Evolutionary conservation across 2,888 invertebrate species (phyloP).

Genomic region (Ptycholaimellus sp.): DNA sequence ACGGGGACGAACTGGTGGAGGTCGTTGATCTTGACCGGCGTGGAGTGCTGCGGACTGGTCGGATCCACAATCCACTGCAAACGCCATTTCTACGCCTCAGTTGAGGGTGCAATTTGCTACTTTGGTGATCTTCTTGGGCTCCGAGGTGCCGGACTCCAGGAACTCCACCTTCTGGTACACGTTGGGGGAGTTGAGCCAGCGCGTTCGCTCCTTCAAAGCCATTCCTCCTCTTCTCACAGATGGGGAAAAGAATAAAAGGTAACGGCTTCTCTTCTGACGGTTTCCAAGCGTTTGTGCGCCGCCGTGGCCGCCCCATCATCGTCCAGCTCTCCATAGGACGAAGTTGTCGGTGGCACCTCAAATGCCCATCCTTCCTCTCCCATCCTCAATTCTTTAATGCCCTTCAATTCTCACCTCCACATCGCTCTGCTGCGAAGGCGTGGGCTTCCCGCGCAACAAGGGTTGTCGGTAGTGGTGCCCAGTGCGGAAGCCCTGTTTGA

Average conservation of each 20-base stretch:
- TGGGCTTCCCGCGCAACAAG: conserved; percentile 43
- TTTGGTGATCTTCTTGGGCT: conserved; percentile 98
- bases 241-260: no score
- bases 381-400: no score
- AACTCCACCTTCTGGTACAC: conserved; percentile 95
- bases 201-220: conserved; percentile 32
- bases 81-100: neutral
- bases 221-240: no score
- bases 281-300: no score
- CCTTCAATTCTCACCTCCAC: no score
- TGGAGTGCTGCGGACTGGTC: conserved; percentile 63
- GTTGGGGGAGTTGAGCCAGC: conserved; percentile 96
- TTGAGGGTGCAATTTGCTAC: conserved; percentile 36
- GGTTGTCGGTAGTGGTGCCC: conserved; percentile 89
- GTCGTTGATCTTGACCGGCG: conserved; percentile 66
- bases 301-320: no score
- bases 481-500: conserved; percentile 59
- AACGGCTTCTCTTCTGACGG: no score
- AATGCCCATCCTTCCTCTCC: no score
- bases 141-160: conserved; percentile 81
- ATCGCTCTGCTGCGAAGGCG: conserved; percentile 11
- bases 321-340: no score
- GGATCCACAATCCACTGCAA: conserved; percentile 74
- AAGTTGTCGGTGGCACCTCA: no score
- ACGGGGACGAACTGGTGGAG: conserved; percentile 86